Base-by-base conservation (phyloP, 37 sponge, comb jelly and placozoan genomes). In the Agelas oroides region DNA sequence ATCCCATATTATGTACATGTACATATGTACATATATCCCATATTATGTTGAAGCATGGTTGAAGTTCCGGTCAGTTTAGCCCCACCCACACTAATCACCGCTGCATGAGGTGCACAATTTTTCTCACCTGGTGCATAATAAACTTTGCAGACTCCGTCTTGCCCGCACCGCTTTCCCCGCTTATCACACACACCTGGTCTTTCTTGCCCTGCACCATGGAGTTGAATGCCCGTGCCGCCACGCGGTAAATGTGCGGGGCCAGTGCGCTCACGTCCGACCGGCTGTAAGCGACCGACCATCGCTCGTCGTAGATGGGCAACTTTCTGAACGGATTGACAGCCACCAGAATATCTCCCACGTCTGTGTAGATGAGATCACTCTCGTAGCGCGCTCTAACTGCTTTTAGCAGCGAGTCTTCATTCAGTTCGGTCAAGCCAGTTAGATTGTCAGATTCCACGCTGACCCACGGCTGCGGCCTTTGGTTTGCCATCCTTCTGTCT, bases 111-210 rank as follows among this genome's bases (percentile, higher is more conserved):
- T 12, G 46, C 8, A 8, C 3, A 46, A 46, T 46, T 46, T 72
- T 8, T 21, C 75, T 66, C 11, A 94, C 91, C 85, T 94, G 91
- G 13, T 83, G 71, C 70, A 94, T 94, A 53, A 94, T 77, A 19
- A 90, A 53, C 46, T 94, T 94, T 24, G 94, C 85, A 0, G 94
- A 90, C 66, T 94, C 94, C 24, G 94, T 94, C 71, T 94, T 94
- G 31, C 94, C 94, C 21, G 94, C 94, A 53, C 94, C 94, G 65
- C 94, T 94, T 55, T 94, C 94, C 35, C 94, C 94, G 59, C 94
- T 94, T 62, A 94, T 94, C 32, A 94, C 94, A 71, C 90, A 94
- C 56, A 94, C 91, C 69, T 94, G 94, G 54, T 90, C 78, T 25
- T 84, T 87, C 77, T 80, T 84, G 23, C 77, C 83, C 31, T 87